These are phyloP conservation scores for Petaurus breviceps DNA, from an alignment of 2,113 vertebrate species.

Conservation along the genomic window DNA sequence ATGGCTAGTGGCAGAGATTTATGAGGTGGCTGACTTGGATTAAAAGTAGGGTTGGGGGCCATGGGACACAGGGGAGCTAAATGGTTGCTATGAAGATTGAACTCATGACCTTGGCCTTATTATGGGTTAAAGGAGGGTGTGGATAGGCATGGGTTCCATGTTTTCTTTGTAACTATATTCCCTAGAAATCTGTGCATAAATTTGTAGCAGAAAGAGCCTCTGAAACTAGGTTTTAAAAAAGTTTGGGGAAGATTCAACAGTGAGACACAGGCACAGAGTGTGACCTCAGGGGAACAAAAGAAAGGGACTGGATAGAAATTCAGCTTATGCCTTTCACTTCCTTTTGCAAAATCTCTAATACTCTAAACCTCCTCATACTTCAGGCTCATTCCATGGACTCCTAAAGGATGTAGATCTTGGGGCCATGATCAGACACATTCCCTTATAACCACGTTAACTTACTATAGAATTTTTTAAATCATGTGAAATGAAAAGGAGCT, in stretches of 20 bases:
- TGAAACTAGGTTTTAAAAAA: conserved; percentile 6
- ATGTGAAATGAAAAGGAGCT: neutral
- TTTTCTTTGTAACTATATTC: neutral
- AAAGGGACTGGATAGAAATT: neutral
- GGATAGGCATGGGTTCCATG: neutral
- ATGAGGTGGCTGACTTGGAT: neutral
- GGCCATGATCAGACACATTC: neutral
- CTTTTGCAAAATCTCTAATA: conserved; percentile 40
- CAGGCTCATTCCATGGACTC: neutral
- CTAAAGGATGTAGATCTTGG: neutral
- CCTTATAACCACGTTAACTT: neutral
- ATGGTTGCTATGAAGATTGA: neutral
- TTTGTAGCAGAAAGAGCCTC: neutral
- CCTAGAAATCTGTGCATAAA: neutral
- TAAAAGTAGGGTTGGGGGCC: neutral
- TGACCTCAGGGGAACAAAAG: neutral
- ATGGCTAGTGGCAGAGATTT: neutral
- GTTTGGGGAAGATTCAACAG: neutral
- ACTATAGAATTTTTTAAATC: neutral
- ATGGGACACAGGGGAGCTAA: neutral
- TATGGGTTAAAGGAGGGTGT: neutral
- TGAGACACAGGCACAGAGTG: neutral
- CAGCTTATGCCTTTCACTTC: neutral
- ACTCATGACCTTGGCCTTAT: neutral
- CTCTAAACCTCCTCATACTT: neutral